These are phyloP conservation scores for Melopsittacus undulatus DNA, from an alignment of 2,797 vertebrate genomes.

Conservation along the genomic window DNA sequence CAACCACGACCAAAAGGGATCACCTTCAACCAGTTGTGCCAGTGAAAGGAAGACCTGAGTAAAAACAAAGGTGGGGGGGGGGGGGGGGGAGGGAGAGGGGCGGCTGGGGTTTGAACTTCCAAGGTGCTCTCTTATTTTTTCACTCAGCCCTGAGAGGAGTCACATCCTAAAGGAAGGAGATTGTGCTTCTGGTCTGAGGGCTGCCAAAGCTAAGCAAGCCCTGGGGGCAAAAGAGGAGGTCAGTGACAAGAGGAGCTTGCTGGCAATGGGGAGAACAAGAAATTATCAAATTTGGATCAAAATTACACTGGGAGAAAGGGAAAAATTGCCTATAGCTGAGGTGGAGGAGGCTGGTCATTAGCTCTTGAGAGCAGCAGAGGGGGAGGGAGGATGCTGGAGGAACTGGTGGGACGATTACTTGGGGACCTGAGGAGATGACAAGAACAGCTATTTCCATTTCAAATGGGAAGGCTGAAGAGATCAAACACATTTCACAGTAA, in stretches of 20 bases:
- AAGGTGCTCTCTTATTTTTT: not conserved
- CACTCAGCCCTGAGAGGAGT: not conserved
- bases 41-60: not conserved
- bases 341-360: slow-evolving; percentile 31
- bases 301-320: not conserved
- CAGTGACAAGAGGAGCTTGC: not conserved
- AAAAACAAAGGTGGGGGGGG: not conserved
- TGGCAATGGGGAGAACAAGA: not conserved
- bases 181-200: not conserved
- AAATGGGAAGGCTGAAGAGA: slow-evolving; percentile 68
- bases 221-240: not conserved
- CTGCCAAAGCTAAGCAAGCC: not conserved
- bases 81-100: not conserved
- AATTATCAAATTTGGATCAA: slow-evolving; percentile 13
- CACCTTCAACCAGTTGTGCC: not conserved
- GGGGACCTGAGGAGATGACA: slow-evolving; percentile 67
- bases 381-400: slow-evolving; percentile 9
- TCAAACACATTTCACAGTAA: slow-evolving; percentile 69
- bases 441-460: slow-evolving; percentile 75
- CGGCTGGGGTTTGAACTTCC: not conserved
- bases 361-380: not conserved
- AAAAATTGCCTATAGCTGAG: not conserved
- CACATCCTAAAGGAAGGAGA: not conserved
- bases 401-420: slow-evolving; percentile 56
- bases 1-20: not conserved